phyloP scores from a whole-genome alignment of 2,113 vertebrate species.

The Mesembrinibis cayennensis region DNA sequence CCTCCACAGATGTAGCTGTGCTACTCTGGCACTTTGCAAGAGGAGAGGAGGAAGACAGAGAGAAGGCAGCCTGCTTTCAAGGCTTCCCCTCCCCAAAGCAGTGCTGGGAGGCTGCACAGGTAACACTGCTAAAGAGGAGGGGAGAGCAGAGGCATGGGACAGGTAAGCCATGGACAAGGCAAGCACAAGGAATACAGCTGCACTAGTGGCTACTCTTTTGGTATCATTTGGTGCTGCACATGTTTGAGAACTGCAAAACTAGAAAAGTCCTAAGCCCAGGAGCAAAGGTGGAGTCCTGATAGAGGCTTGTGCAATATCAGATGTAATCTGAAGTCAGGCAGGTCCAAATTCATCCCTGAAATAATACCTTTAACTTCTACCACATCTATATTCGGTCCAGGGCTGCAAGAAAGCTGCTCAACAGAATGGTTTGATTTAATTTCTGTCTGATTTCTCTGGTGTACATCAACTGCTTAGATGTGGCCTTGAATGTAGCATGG shows the following conservation, averaged over 20 bases:
- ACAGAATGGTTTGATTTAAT: neutral
- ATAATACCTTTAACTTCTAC: neutral
- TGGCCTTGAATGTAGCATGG: neutral
- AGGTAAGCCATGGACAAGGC: neutral
- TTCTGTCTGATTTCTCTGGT: neutral
- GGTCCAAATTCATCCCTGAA: neutral
- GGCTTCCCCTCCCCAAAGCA: neutral
- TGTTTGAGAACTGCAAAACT: neutral
- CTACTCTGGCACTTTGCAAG: neutral
- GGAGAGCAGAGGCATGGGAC: neutral
- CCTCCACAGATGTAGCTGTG: neutral
- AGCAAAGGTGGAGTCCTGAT: neutral
- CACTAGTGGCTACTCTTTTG: neutral
- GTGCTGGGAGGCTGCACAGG: neutral
- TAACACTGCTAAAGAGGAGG: neutral
- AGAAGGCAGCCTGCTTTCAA: neutral
- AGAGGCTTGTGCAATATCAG: neutral
- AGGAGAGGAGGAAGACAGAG: neutral
- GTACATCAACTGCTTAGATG: neutral
- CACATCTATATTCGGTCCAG: neutral
- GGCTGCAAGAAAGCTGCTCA: neutral
- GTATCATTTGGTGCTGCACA: neutral
- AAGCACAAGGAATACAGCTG: neutral
- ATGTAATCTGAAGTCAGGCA: neutral
- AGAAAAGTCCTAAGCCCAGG: neutral